Percentiles rank a stretch among this genome's conserved stretches.
phyloP scores from a whole-genome alignment of 1,140 invertebrate species.

The Aphidius ervi region DNA sequence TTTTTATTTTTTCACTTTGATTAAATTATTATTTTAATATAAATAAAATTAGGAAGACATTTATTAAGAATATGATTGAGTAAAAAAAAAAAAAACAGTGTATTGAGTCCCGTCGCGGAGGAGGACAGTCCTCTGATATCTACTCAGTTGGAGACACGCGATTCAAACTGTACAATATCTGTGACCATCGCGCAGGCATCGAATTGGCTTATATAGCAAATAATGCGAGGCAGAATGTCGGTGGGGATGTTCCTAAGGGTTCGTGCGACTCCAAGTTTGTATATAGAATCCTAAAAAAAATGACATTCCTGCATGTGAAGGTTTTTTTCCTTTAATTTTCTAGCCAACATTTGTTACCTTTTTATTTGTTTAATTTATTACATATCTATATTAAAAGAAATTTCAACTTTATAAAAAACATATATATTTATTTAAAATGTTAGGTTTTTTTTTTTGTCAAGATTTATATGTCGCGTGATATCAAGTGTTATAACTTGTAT shows the following conservation, averaged over 20 bases:
- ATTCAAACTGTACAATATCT: constrained; percentile 39
- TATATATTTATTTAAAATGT: too few species aligned
- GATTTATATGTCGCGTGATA: too few species aligned
- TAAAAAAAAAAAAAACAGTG: constrained; percentile 9
- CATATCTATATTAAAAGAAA: too few species aligned
- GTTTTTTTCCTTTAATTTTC: too few species aligned
- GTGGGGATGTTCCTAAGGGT: constrained; percentile 32
- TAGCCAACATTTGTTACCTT: too few species aligned
- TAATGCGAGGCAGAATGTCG: constrained; percentile 8
- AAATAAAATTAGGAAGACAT: not conserved
- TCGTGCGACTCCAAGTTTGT: constrained; percentile 23
- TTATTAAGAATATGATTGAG: too few species aligned
- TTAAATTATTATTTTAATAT: not conserved
- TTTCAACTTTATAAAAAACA: too few species aligned
- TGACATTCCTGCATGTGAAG: too few species aligned
- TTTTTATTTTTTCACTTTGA: not conserved
- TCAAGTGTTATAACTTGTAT: too few species aligned
- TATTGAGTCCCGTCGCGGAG: constrained; percentile 38
- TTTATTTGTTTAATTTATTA: too few species aligned
- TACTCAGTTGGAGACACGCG: constrained; percentile 43
- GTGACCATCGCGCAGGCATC: constrained; percentile 44
- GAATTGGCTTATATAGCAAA: constrained; percentile 39
- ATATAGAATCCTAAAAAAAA: too few species aligned
- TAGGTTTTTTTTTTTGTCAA: too few species aligned
- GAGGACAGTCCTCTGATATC: constrained; percentile 30